phyloP scores from a whole-genome alignment of 2,113 vertebrate genomes.

The Heteronetta atricapilla region DNA sequence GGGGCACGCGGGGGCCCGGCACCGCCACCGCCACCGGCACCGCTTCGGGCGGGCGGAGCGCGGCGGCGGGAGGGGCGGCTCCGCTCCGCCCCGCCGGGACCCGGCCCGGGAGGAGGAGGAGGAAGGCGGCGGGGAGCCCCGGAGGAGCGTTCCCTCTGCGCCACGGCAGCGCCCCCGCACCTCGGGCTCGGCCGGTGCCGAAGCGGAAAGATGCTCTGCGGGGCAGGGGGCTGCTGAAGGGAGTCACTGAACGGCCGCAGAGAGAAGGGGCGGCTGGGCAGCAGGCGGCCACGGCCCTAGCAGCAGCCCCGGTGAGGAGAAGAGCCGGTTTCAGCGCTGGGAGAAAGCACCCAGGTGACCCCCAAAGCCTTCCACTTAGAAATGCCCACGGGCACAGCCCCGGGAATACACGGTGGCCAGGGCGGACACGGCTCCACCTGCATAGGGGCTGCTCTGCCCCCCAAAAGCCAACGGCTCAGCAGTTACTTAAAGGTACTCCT shows the following conservation, averaged over 20 bases:
- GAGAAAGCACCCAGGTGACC: neutral
- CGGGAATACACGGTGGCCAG: neutral
- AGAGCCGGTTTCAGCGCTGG: neutral
- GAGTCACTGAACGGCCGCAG: neutral
- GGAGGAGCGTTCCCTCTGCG: too few relatives aligned
- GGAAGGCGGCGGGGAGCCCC: neutral
- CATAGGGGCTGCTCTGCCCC: rapidly evolving
- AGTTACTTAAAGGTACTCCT: neutral
- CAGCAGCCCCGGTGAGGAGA: too few relatives aligned
- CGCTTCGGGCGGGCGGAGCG: neutral
- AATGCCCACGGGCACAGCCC: neutral
- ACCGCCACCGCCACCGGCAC: too few relatives aligned
- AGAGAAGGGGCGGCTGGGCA: neutral
- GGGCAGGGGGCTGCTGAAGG: neutral
- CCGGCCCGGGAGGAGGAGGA: neutral
- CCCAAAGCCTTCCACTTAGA: neutral
- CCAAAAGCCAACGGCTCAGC: neutral
- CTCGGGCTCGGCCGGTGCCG: too few relatives aligned
- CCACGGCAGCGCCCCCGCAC: too few relatives aligned
- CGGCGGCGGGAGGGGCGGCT: neutral
- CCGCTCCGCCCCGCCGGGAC: neutral
- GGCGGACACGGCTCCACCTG: neutral
- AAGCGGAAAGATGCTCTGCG: neutral
- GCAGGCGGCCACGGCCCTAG: rapidly evolving
- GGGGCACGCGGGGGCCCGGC: neutral